Base-by-base conservation (phyloP, 1,140 invertebrate species). In the Marisa cornuarietis region DNA sequence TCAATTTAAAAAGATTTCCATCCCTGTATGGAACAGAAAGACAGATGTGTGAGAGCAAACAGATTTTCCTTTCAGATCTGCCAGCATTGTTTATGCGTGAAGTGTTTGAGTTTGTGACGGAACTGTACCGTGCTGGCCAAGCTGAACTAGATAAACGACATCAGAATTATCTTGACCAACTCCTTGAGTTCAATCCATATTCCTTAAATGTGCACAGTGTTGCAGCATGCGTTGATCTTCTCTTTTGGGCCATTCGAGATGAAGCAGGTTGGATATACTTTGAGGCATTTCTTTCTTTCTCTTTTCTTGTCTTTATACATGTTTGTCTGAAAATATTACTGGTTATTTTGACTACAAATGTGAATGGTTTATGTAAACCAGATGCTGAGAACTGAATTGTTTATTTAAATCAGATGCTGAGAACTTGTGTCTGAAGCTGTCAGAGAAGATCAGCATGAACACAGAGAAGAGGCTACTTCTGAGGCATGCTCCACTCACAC, bases 161-260 rank as follows among this genome's bases (percentile, higher is more conserved):
- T 31, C 78, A 74, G 10, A 86, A 87, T 62, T 85, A 87, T 42
- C 79, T 74, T 73, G 76, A 85, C 31, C 72, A 79, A 72, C 81
- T 85, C 26, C 78, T 86, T 81, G 87, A 96, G 85, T 95, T 95
- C 76, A 93, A 95, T 66, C 94, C 87, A 95, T 88, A 95, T 96
- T 98, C 98, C 92, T 94, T 99, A 52, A 98, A 98, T 88, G 96
- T 99, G 0, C 96, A 97, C 93, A 96, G 97, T 0, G 99, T 98
- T 92, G 97, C 98, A 7, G 96, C 97, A 22, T 99, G 98, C 90
- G 96, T 99, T 3, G 97, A 99, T 91, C 93, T 99, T 0, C 93
- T 99, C 6, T 97, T 99, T 52, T 99, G 98, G 98, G 96, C 97
- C 18, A 97, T 98, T 85, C 94, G 95, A 4, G 97, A 99, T 91